Base-by-base conservation (phyloP, 2,888 invertebrate species). In the Diarsia mendica region DNA sequence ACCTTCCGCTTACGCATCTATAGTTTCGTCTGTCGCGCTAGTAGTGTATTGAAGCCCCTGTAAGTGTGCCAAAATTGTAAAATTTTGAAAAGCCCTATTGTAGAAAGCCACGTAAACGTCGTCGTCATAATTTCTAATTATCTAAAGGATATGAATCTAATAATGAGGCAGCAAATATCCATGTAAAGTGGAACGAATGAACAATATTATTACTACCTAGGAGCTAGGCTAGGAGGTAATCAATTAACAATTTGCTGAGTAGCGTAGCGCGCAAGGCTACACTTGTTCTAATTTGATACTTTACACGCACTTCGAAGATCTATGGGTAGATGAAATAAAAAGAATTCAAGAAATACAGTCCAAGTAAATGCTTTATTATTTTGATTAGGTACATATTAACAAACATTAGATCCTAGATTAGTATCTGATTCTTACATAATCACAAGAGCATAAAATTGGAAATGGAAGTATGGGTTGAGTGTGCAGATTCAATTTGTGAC, bases 291-390 rank as follows among this genome's bases (percentile, higher is more conserved):
- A 81, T 72, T 82, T 28, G 53, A 20, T 53, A 69, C 23, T 68
- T 49, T 18, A 49, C 48, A 71, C 33, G 49, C 46, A 61, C 51
- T 55, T 46, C 5, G 10, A 61, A 53, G 80, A 58, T 58, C n/a
- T 63, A 66, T 44, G 74, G 80, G 73, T 55, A 46, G 58, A 33
- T 55, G 67, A 39, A 79, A 68, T 69, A 79, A 73, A 77, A 80
- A 81, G 58, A 77, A 64, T 77, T 64, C 64, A 67, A 39, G 44
- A 67, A 71, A 72, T 76, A 80, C 82, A 82, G 85, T 84, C 68
- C 72, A 82, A 84, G 81, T 82, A 84, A 82, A 82, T 82, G 82
- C 82, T 82, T 82, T 82, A 82, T 81, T 80, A 83, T 75, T 84
- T 84, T 84, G 81, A 81, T 82, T 81, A 82, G 84, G 61, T 82